Evolutionary conservation across 2,797 vertebrate genomes (phyloP), one percentile per base, ranked within the genome.

Genomic region (Carcharodon carcharias): DNA sequence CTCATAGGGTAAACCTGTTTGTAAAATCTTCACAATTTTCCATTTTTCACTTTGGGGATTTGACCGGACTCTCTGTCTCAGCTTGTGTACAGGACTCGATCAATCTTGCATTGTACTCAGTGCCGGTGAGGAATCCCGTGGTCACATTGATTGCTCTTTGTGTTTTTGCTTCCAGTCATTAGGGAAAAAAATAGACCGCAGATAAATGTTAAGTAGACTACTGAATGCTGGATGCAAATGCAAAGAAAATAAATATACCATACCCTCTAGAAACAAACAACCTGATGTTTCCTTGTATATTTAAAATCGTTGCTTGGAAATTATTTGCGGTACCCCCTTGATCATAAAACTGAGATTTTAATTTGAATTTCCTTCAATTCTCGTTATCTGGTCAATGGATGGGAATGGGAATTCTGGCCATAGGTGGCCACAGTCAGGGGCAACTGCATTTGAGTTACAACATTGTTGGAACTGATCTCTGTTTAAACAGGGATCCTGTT

Each of bases 131-230:
- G 93, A 95, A 95, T 95, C 50, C 94, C 94, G 58, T 95, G 94
- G 94, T 71, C 71, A 95, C 69, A 95, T 95, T 95, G 94, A 95
- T 95, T 95, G 50, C 21, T 95, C 40, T 95, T 95, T 73, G 67
- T 77, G 45, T 50, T 73, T 54, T 71, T 50, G 94, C 94, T 95
- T 56, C 69, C 45, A 95, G 50, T n/a, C 94, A 77, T 95, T 35
- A 35, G 69, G 50, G 26, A 50, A 28, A 6, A 35, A 95, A 73
- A 56, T 95, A 95, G 69, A 69, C 45, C 31, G 35, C 69, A 50
- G 45, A 95, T 14, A 73, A 50, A 95, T 73, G 23, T 54, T 71
- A 95, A 91, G 80, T 82, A 82, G 16, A 26, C 50, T 85, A 85
- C 21, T 50, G 45, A 50, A 71, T 45, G 91, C 40, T 93, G 0